These are phyloP conservation scores for Daphoenositta chrysoptera DNA, from an alignment of 2,113 vertebrate genomes.

Conservation along the genomic window DNA sequence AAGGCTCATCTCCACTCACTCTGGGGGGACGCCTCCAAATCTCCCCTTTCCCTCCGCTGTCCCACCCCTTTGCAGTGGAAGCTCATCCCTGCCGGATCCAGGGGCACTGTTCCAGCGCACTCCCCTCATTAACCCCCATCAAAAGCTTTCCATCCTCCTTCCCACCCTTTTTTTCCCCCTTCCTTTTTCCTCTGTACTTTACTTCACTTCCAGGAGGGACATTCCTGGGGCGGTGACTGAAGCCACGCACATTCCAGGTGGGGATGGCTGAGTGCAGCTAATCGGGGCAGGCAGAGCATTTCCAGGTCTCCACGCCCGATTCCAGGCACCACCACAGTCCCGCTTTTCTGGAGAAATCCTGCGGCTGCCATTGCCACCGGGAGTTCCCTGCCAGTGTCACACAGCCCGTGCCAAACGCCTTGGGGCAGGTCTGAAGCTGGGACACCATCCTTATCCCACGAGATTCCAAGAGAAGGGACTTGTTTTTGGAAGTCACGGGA, in stretches of 20 bases:
- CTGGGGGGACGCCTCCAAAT: not conserved
- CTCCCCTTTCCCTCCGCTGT: not conserved
- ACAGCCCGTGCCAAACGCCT: accelerated
- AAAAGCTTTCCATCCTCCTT: not conserved
- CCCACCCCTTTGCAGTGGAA: not conserved
- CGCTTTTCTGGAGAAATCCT: not conserved
- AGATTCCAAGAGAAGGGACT: not conserved
- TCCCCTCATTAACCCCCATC: not conserved
- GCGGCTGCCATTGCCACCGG: not conserved
- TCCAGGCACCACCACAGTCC: not conserved
- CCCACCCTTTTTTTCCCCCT: accelerated
- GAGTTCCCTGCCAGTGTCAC: accelerated
- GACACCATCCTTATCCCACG: no score
- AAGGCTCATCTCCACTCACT: not conserved
- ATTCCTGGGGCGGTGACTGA: not conserved
- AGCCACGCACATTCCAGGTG: accelerated
- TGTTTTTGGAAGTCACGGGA: not conserved
- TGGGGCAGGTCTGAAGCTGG: not conserved
- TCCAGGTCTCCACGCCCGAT: accelerated
- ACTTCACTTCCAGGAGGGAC: not conserved
- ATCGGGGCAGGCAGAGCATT: not conserved
- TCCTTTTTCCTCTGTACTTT: not conserved
- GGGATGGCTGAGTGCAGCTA: not conserved
- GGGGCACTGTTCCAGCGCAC: accelerated
- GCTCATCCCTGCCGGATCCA: not conserved